Evolutionary conservation across 2,888 invertebrate genomes (phyloP).

Genomic region (Calameuta filiformis): DNA sequence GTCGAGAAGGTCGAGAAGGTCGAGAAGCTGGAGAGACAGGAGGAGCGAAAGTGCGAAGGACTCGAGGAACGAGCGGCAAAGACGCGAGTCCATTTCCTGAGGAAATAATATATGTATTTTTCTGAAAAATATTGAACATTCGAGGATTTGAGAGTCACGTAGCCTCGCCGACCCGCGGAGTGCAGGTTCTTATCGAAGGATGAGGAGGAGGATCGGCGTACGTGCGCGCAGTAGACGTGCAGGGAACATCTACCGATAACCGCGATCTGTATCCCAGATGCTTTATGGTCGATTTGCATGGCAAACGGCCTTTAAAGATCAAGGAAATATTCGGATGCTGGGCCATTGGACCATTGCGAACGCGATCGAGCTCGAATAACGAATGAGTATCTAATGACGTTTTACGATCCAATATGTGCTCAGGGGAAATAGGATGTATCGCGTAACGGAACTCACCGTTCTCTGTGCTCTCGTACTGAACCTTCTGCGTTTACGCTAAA

Average conservation of each 20-base stretch:
- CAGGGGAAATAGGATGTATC: slow-evolving; percentile 35
- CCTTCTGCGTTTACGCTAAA: neutral
- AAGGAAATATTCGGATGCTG: slow-evolving; percentile 36
- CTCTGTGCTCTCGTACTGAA: neutral
- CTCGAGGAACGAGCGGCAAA: too few relatives aligned
- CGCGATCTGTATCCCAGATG: slow-evolving; percentile 17
- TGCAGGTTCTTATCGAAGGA: neutral
- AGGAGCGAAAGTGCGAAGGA: neutral
- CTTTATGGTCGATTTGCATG: slow-evolving; percentile 46
- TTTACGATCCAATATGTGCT: slow-evolving; percentile 52
- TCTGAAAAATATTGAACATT: neutral
- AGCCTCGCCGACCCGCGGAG: neutral
- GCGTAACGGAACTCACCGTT: neutral
- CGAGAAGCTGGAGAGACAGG: neutral
- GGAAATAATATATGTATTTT: neutral
- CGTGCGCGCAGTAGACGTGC: neutral
- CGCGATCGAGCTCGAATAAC: slow-evolving; percentile 55
- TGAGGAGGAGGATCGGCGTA: neutral
- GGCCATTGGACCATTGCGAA: slow-evolving; percentile 5
- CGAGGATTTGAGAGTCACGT: neutral
- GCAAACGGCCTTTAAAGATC: slow-evolving; percentile 54
- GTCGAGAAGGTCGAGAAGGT: neutral
- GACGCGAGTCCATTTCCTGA: neutral
- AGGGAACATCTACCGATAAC: neutral
- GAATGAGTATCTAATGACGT: slow-evolving; percentile 58